Evolutionary conservation across 2,797 vertebrate species (phyloP), one percentile per base, ranked within the genome.

Genomic region (Cyclopterus lumpus): DNA sequence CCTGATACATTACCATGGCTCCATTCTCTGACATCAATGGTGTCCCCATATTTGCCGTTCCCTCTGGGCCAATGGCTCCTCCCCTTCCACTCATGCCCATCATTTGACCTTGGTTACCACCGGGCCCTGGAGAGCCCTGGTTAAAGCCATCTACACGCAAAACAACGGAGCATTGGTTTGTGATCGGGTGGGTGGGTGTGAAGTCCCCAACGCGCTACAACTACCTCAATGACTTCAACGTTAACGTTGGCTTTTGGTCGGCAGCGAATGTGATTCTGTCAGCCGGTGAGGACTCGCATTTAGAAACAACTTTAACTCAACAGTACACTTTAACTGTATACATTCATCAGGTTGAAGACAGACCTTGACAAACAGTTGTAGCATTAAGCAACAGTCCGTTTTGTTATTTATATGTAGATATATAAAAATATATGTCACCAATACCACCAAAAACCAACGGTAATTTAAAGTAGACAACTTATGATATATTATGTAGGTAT

Each of bases 51-150:
- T 95, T 97, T 94, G 96, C 87, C 75, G 96, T 92, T 96, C 96
- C 97, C 93, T 98, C 97, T 80, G 96, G 95, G 86, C 96, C 96
- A 92, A 96, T 94, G 94, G 97, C 89, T 94, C 94, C 95, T 93
- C 94, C 95, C 95, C 97, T 96, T 96, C 95, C 97, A 94, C 95
- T 96, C 96, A 98, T 95, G 93, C 94, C 95, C 96, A 98, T 97
- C 96, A 98, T 97, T 95, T 97, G 97, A 90, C 95, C 96, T 95
- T 97, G 97, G 96, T 95, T 98, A 94, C 91, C 95, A 94, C 93
- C 93, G 95, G 93, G 82, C 70, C 89, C 93, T 4, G 96, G 95
- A 91, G 97, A 93, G 90, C 95, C 96, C 95, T 95, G 96, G 95
- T 96, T 99, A 97, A 95, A 99, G 91, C 96, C 96, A 96, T 99